phyloP scores from a whole-genome alignment of 2,797 vertebrate species.

The Anabacerthia variegaticeps region DNA sequence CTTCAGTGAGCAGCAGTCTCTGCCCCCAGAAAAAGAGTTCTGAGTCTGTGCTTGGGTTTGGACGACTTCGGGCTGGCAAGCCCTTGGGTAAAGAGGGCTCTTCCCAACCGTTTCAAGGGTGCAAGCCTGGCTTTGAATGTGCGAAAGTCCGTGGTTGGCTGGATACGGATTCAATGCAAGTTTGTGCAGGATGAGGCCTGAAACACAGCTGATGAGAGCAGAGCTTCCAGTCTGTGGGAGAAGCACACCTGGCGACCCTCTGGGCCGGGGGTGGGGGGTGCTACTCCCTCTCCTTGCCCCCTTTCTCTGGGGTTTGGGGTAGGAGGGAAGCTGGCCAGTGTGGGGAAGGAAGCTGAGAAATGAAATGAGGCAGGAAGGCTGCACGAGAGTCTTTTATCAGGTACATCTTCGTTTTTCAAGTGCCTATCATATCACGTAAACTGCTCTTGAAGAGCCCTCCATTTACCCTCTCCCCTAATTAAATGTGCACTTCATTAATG shows the following conservation, averaged over 20 bases:
- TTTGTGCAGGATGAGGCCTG: background rate
- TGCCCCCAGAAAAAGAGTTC: background rate
- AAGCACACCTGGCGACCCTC: rapidly evolving
- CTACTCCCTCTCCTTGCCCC: background rate
- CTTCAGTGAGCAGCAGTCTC: background rate
- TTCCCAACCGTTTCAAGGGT: rapidly evolving
- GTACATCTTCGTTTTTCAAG: conserved; percentile 73
- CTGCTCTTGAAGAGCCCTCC: conserved; percentile 86
- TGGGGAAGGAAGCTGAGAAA: background rate
- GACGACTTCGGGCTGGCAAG: background rate
- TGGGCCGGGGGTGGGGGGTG: background rate
- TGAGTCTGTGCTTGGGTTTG: background rate
- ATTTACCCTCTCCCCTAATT: conserved; percentile 93
- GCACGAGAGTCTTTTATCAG: conserved; percentile 72
- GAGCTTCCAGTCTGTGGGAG: background rate
- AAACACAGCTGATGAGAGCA: background rate
- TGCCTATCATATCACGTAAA: conserved; percentile 79
- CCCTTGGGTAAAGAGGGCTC: background rate
- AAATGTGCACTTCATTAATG: conserved; percentile 99
- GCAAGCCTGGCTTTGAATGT: background rate
- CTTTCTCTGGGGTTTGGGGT: background rate
- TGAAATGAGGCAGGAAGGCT: conserved; percentile 12
- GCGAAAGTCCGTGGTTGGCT: background rate
- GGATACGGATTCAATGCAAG: rapidly evolving
- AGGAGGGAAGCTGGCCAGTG: background rate